Conservation (phyloP, 2,888 invertebrate species). For the Cephus spinipes region DNA sequence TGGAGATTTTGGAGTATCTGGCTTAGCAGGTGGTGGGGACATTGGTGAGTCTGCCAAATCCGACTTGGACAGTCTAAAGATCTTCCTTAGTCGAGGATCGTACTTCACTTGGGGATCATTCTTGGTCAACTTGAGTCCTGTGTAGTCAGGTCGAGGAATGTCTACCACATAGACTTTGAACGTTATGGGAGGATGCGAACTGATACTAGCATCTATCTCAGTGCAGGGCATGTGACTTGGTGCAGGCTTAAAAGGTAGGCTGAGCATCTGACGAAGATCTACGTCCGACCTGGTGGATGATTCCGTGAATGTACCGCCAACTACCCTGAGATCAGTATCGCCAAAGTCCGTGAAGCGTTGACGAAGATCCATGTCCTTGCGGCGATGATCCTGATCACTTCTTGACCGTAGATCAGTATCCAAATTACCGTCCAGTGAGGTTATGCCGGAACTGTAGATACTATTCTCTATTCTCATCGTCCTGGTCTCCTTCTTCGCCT, state of each 20-base stretch:
- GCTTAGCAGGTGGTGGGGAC: constrained; percentile 68
- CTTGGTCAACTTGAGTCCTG: constrained; percentile 77
- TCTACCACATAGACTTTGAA: constrained; percentile 75
- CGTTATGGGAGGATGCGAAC: constrained; percentile 79
- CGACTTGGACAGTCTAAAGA: constrained; percentile 75
- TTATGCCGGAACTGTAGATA: constrained; percentile 64
- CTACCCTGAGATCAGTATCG: constrained; percentile 75
- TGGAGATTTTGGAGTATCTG: constrained; percentile 66
- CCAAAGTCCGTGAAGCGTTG: constrained; percentile 70
- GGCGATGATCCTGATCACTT: constrained; percentile 59
- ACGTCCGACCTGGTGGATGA: constrained; percentile 71
- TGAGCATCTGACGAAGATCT: constrained; percentile 77
- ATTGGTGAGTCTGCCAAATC: constrained; percentile 74
- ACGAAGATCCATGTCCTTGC: constrained; percentile 69
- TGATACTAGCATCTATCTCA: constrained; percentile 87
- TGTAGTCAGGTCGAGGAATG: constrained; percentile 81
- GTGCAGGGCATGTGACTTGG: constrained; percentile 87
- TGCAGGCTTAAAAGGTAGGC: constrained; percentile 82
- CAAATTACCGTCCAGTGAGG: constrained; percentile 51
- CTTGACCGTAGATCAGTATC: constrained; percentile 61
- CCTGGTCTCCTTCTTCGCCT: constrained; percentile 48
- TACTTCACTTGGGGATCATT: constrained; percentile 78
- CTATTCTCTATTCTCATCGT: constrained; percentile 56
- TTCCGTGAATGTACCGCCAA: constrained; percentile 47
- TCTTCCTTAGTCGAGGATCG: constrained; percentile 82